Evolutionary conservation across 2,888 invertebrate species (phyloP).

Genomic region (Ophion costatus): DNA sequence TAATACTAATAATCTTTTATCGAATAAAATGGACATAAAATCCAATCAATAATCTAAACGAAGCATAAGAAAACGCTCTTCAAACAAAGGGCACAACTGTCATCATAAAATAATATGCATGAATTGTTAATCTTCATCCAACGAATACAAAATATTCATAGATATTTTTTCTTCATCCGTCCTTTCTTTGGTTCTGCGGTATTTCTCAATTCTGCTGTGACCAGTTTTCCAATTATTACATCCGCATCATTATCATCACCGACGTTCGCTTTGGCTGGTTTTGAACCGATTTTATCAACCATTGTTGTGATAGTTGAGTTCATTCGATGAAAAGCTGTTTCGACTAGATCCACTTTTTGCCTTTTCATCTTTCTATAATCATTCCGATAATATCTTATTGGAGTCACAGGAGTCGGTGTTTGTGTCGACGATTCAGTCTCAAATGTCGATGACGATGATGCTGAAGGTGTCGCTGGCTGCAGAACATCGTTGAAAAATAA

Average conservation of each 20-base stretch:
- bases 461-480: constrained; percentile 8
- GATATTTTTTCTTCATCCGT: not conserved
- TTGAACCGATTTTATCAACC: not conserved
- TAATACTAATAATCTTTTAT: not conserved
- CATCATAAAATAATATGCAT: not conserved
- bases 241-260: not conserved
- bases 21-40: not conserved
- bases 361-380: too few relatives aligned
- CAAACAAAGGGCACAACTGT: not conserved
- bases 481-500: constrained; percentile 1
- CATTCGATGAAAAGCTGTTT: too few relatives aligned
- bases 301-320: too few relatives aligned
- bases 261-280: not conserved
- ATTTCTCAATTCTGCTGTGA: not conserved
- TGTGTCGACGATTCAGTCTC: not conserved
- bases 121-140: not conserved
- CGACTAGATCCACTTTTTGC: too few relatives aligned
- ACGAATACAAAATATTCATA: not conserved
- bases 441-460: constrained; percentile 13
- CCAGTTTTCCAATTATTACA: not conserved
- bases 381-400: too few relatives aligned
- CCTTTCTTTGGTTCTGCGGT: not conserved
- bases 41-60: not conserved
- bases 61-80: not conserved
- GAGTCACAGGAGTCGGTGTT: not conserved